A percentile compares a stretch with the other conserved stretches of the same genome.
Conservation (phyloP, 2,888 invertebrate species). For the Euproctis similis region DNA sequence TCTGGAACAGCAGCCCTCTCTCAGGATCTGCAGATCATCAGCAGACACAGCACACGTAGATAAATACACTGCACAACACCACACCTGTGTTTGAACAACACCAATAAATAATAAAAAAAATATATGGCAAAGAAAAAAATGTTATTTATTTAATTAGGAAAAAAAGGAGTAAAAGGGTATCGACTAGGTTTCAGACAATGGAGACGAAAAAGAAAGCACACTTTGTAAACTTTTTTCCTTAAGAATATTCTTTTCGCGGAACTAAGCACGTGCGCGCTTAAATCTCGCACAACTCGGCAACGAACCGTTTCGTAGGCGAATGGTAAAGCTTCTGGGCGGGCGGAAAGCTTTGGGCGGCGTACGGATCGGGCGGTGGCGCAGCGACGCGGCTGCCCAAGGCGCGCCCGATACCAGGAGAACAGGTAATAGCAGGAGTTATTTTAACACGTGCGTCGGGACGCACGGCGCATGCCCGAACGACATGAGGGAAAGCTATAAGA, state of each 20-base stretch:
- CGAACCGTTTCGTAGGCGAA: conserved; percentile 61
- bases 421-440: conserved; percentile 40
- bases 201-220: conserved; percentile 4
- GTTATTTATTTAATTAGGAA: conserved; percentile 11
- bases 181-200: conserved; percentile 9
- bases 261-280: conserved; percentile 48
- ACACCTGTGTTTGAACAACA: conserved; percentile 46
- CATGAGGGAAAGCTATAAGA: conserved; percentile 51
- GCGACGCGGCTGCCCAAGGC: conserved; percentile 70
- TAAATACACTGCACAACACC: conserved; percentile 49
- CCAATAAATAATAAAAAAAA: conserved; percentile 28
- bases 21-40: conserved; percentile 47
- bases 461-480: conserved; percentile 56
- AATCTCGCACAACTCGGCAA: conserved; percentile 39
- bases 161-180: conserved; percentile 6
- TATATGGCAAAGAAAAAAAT: conserved; percentile 18
- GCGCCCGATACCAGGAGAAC: conserved; percentile 70
- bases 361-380: conserved; percentile 65
- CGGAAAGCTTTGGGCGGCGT: conserved; percentile 55
- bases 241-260: conserved; percentile 39
- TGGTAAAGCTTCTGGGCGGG: conserved; percentile 65
- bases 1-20: conserved; percentile 23
- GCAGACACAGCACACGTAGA: conserved; percentile 40
- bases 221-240: conserved; percentile 26
- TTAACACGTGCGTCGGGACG: conserved; percentile 58